Base-by-base conservation (phyloP, 2,113 vertebrate genomes). In the Mirounga angustirostris region DNA sequence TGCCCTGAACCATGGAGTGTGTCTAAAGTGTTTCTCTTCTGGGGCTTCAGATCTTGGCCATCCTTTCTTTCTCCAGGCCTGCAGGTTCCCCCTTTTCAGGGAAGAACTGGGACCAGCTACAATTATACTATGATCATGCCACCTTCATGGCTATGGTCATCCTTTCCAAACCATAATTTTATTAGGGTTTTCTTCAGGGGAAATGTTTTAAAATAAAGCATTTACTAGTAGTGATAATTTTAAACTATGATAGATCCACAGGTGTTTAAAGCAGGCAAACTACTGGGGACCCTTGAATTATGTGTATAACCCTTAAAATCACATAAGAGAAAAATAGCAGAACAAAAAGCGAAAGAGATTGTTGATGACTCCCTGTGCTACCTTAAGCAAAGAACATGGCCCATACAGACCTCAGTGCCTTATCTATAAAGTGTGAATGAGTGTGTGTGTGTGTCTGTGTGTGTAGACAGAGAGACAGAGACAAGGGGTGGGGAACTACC, bases 161-260 rank as follows among this genome's bases (percentile, higher is more conserved):
- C 71, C 94, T 61, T 95, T 88, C 76, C 69, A 83, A 93, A 85
- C 61, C 16, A 22, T 56, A 65, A 33, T 33, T 85, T 46, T 36
- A 15, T 76, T 50, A 73, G 61, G 8, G 7, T n/a, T 56, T 36
- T 63, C 36, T 71, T 61, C 65, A 59, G 63, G 52, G 4, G 2
- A 71, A 69, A 40, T n/a, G 8, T 79, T 61, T 96, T 84, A n/a
- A 93, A 93, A 85, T n/a, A 82, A 92, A 87, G 21, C 73, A 79
- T 50, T 58, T 7, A 91, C 28, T 63, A 10, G 7, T 52, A 1
- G 21, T 82, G 26, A 46, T n/a, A 84, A 91, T 67, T 82, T 85
- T n/a, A 76, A 93, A 87, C 22, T 93, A 12, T 84, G 59, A 50
- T 14, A 87, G 83, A 61, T 8, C 36, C 69, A 79, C 5, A 78